Evolutionary conservation across 2,888 invertebrate species (phyloP).

Genomic region (Nysson spinosus): DNA sequence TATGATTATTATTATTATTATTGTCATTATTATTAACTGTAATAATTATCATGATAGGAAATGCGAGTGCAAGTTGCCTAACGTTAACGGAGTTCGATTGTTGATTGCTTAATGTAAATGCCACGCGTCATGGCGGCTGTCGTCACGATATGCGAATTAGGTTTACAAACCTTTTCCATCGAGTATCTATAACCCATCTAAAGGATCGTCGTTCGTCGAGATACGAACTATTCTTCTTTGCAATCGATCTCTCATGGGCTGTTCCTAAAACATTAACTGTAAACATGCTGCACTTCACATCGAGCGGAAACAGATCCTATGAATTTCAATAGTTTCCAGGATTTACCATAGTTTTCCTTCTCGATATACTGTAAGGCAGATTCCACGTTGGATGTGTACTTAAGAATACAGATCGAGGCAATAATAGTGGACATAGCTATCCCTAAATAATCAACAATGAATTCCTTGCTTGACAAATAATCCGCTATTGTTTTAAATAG

Average conservation of each 20-base stretch:
- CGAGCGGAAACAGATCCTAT: constrained; percentile 19
- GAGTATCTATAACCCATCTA: too few relatives aligned
- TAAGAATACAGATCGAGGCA: too few relatives aligned
- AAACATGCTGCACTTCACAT: constrained; percentile 27
- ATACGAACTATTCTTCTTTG: constrained; percentile 9
- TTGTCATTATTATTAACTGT: constrained; percentile 44
- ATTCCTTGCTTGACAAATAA: neutral
- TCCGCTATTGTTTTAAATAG: constrained; percentile 37
- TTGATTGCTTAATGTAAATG: constrained; percentile 46
- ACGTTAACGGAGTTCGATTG: constrained; percentile 42
- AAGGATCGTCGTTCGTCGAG: constrained; percentile 20
- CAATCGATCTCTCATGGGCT: constrained; percentile 38
- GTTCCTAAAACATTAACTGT: constrained; percentile 41
- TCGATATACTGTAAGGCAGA: too few relatives aligned
- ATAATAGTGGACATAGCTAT: too few relatives aligned
- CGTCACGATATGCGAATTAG: neutral
- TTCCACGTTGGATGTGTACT: too few relatives aligned
- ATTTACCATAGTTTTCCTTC: too few relatives aligned
- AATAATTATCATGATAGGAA: constrained; percentile 25
- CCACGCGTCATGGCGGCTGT: constrained; percentile 33
- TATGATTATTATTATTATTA: too few relatives aligned
- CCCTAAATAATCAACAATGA: constrained; percentile 23
- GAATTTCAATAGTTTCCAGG: too few relatives aligned
- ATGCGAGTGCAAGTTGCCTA: constrained; percentile 49
- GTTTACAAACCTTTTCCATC: constrained; percentile 6